Base-by-base conservation (phyloP, 1,140 invertebrate species). In the Platyscapa corneri region DNA sequence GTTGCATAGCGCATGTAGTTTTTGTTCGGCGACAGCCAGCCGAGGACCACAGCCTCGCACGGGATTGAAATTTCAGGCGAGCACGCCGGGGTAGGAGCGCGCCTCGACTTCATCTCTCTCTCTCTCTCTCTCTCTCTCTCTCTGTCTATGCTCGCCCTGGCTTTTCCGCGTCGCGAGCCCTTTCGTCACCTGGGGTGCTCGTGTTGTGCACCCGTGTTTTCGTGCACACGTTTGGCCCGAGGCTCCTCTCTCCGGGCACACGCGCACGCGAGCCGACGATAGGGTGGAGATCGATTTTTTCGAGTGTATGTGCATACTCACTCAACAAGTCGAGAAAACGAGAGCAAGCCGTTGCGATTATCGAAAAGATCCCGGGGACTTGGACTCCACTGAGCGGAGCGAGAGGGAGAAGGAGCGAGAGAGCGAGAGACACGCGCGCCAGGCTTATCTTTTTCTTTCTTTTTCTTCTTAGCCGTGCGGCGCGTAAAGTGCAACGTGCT, bases 311-410 rank as follows among this genome's bases (percentile, higher is more conserved):
- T 49, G 18, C 23, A 27, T 42, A 32, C 27, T 37, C 10, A 60
- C 70, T 82, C 81, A 82, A 75, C 70, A 82, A 82, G 67, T 82
- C 81, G 49, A 12, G 12, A 42, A 74, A 46, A 76, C 14, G 39
- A 67, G 60, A 60, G 72, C 37, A 42, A 83, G 37, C 56, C 56
- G 42, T 16, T 18, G 7, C 37, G 56, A 83, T 77, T 83, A 65
- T 76, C 53, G 74, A 65, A 83, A n/a, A 83, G 56, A 14, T 27
- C 23, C 32, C 7, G n/a, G 23, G 32, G 16, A 53, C 49, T 53
- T 14, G 49, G 49, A 18, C 49, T 53, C 8, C 8, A 53, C 49
- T 14, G 49, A 10, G 49, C 8, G 49, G 27, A 3, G 18, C 20
- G 23, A 12, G 46, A 27, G 20, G 30, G 49, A 30, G 49, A 16